A percentile compares a stretch with the other conserved stretches of the same genome.
These are phyloP conservation scores for Diabrotica undecimpunctata DNA, from an alignment of 1,140 invertebrate genomes.

Conservation along the genomic window DNA sequence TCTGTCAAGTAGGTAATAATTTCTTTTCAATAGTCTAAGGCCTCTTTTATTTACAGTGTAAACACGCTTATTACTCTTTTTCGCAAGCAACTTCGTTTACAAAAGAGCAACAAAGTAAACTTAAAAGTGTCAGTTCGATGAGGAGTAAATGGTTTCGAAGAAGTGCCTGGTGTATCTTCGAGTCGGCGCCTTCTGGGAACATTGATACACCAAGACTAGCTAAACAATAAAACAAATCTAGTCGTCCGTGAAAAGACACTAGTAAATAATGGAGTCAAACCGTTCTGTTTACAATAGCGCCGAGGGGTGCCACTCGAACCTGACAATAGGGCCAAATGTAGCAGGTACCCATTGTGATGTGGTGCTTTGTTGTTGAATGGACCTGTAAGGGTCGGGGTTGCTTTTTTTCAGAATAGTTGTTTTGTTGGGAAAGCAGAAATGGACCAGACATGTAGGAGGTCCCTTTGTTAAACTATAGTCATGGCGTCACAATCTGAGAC, in stretches of 20 bases:
- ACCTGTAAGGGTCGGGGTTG: conserved; percentile 1
- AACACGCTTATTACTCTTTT: too few species aligned
- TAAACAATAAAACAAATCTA: conserved; percentile 24
- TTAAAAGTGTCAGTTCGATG: conserved; percentile 8
- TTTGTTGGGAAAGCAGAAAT: background rate
- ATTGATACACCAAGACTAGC: conserved; percentile 20
- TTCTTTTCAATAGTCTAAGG: too few species aligned
- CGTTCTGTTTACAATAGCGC: conserved; percentile 21
- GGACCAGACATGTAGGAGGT: too few species aligned
- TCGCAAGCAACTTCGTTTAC: too few species aligned
- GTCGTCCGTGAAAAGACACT: conserved; percentile 24
- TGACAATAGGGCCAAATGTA: conserved; percentile 20
- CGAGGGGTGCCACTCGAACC: conserved; percentile 23
- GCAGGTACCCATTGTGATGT: conserved; percentile 13
- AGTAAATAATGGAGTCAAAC: conserved; percentile 23
- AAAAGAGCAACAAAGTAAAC: background rate
- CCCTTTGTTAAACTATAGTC: too few species aligned
- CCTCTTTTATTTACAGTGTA: too few species aligned
- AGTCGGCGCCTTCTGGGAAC: conserved; percentile 19
- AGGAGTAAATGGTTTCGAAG: conserved; percentile 12
- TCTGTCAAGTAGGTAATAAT: too few species aligned
- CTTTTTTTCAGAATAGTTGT: background rate
- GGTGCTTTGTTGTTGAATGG: conserved; percentile 4
- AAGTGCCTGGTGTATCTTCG: conserved; percentile 6
- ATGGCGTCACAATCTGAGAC: too few species aligned